phyloP scores from a whole-genome alignment of 2,113 vertebrate species.

The Montifringilla adamsi region DNA sequence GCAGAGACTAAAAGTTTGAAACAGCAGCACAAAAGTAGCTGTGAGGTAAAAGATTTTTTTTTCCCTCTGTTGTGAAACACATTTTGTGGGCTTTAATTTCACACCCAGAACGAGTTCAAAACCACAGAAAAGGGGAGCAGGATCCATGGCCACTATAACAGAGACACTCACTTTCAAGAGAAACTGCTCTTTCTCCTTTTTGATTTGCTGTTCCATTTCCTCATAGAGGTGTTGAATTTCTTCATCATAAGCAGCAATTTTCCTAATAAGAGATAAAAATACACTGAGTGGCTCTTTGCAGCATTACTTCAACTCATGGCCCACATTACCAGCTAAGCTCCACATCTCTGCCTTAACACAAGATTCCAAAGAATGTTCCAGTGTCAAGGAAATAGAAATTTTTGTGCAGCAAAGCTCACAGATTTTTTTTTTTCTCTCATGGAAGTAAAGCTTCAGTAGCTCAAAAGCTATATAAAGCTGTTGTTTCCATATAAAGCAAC shows the following conservation, averaged over 20 bases:
- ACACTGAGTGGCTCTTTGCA: not conserved
- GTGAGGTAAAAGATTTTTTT: not conserved
- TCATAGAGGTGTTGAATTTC: conserved; percentile 90
- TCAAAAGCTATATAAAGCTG: not conserved
- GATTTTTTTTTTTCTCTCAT: not conserved
- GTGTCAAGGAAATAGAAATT: not conserved
- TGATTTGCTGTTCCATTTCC: conserved; percentile 96
- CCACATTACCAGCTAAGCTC: not conserved
- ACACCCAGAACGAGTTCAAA: not conserved
- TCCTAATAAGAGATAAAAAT: conserved; percentile 73
- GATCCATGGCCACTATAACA: not conserved
- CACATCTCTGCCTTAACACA: not conserved
- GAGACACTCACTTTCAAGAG: conserved; percentile 79
- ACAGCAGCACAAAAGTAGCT: not conserved
- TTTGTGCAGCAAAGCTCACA: not conserved
- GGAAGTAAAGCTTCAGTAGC: not conserved
- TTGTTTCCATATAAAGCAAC: not conserved
- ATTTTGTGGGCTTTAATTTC: not conserved
- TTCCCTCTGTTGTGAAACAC: not conserved
- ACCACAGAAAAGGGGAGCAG: not conserved
- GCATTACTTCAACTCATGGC: not conserved
- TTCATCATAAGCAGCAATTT: conserved; percentile 83
- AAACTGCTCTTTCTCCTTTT: conserved; percentile 87
- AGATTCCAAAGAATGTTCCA: not conserved
- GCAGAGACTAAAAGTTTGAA: not conserved